These are phyloP conservation scores for Actias luna DNA, from an alignment of 2,888 invertebrate genomes.

Conservation along the genomic window DNA sequence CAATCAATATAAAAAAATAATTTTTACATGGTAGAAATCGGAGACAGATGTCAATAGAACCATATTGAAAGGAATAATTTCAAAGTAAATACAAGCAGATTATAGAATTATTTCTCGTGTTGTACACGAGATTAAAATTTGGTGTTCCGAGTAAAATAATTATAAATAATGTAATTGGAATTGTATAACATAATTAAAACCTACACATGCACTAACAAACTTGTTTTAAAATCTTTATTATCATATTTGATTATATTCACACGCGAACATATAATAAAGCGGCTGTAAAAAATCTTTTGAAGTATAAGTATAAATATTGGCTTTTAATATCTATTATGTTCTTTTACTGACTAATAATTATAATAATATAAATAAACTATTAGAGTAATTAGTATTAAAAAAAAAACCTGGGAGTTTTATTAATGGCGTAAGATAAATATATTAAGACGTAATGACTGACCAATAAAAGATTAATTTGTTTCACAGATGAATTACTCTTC, in stretches of 20 bases:
- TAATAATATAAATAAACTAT: no score
- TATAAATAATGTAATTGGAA: background rate
- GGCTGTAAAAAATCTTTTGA: background rate
- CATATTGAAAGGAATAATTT: background rate
- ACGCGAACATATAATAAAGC: background rate
- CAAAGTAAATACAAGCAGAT: background rate
- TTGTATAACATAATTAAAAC: background rate
- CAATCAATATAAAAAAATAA: no score
- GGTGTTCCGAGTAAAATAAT: background rate
- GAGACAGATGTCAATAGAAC: background rate
- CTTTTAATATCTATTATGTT: background rate
- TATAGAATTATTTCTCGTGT: background rate
- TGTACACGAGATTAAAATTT: background rate
- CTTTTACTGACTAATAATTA: background rate
- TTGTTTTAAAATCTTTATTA: background rate
- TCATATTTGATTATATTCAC: background rate
- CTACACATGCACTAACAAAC: conserved; percentile 2
- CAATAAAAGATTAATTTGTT: background rate
- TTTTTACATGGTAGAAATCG: no score
- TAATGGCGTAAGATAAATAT: background rate
- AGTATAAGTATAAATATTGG: background rate
- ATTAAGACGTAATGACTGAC: background rate
- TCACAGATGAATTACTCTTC: background rate
- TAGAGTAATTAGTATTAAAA: no score
- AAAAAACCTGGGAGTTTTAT: no score